Evolutionary conservation across 2,113 vertebrate genomes (phyloP), one percentile per base, ranked within the genome.

Genomic region (Sciurus niger): DNA sequence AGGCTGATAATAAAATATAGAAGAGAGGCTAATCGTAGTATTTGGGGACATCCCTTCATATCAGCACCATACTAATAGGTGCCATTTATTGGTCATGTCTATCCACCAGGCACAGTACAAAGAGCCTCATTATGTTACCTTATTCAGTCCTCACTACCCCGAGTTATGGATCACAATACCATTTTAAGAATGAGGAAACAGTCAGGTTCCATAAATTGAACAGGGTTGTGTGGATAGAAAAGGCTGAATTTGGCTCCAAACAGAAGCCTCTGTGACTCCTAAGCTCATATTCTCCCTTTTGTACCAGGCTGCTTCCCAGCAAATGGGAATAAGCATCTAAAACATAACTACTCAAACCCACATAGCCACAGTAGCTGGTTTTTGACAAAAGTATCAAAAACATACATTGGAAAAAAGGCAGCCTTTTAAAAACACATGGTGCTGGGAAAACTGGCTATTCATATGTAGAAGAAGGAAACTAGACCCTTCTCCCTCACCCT

Each of bases 111-210:
- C 16, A 51, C 13, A 63, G 11, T 12, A 40, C 37, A 73, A n/a
- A 65, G 70, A 90, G 13, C 8, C 58, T 46, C 20, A 40, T 30
- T 84, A 43, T 80, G 48, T 58, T 92, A 90, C 55, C 88, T 53
- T 16, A 90, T 30, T 65, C 79, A 24, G 48, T 84, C 77, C 40
- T 92, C 16, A 76, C 4, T 72, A 10, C 7, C 1, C 4, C 25
- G 46, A 55, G 16, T 70, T 74, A 48, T 48, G 43, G 72, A 60
- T 86, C 68, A 83, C 30, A 85, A 9, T 13, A 76, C 55, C 77
- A 68, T 80, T 85, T 76, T 85, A 65, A 88, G 94, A 68, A 65
- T 84, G 67, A 95, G 90, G 67, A 95, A 72, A 46, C 25, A 17
- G 25, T 82, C 60, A 73, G 24, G 28, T 93, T 46, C 8, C 37